Base-by-base conservation (phyloP, 2,888 invertebrate species). In the Diarsia brunnea region DNA sequence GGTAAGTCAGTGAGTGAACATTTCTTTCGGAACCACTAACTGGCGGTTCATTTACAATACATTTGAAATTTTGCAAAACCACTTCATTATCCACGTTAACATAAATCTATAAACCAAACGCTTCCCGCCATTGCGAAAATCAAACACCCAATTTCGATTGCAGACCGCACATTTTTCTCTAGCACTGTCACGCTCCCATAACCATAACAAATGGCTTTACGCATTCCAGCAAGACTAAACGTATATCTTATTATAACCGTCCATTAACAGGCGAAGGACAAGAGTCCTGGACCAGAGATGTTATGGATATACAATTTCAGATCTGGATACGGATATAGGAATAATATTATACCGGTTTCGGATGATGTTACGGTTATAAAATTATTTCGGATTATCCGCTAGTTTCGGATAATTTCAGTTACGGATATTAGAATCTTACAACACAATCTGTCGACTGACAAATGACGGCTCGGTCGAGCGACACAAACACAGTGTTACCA, bases 191-290 rank as follows among this genome's bases (percentile, higher is more conserved):
- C 61, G 82, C 69, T 82, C 68, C 72, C 69, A 84, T 75, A 68
- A 81, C 49, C 64, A 68, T 72, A 73, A 75, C 55, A 70, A 86
- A 77, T 49, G 61, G 67, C 65, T 70, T 70, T 73, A 71, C 51
- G 78, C 84, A 87, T 81, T 78, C 79, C 83, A 87, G 87, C 88
- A 91, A 90, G 89, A 89, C 89, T 89, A 87, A 82, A 73, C 73
- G 71, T 79, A 78, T 91, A 78, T 91, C 91, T 92, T 92, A 94
- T 94, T 94, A 93, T 93, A 92, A 86, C 82, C 80, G 88, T 84
- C 87, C 86, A 90, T 93, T 93, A 94, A 91, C 90, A 85, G 89
- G 81, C 88, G 92, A 92, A 92, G 91, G 92, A 91, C 91, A 89
- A 85, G 89, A 90, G 88, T 88, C 89, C 92, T 91, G 91, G 91